Evolutionary conservation across 2,113 vertebrate species (phyloP).

Genomic region (Crotalus viridis): DNA sequence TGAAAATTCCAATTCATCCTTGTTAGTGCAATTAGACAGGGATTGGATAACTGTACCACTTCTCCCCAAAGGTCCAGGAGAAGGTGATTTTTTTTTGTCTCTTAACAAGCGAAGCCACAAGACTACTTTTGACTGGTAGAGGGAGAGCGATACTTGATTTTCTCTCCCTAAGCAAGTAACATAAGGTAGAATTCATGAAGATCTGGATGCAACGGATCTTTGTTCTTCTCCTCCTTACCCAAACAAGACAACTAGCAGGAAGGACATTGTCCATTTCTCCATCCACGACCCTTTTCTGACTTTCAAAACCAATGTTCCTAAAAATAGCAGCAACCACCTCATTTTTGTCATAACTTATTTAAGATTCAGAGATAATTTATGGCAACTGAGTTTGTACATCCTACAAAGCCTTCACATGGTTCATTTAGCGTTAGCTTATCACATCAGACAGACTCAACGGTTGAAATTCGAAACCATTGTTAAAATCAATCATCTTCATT

Average conservation of each 20-base stretch:
- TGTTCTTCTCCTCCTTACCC: slow-evolving; percentile 8
- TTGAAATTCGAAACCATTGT: neutral
- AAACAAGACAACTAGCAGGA: neutral
- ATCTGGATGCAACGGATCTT: slow-evolving; percentile 33
- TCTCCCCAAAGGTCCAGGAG: slow-evolving; percentile 63
- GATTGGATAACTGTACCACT: slow-evolving; percentile 71
- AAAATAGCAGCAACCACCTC: neutral
- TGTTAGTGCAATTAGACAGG: slow-evolving; percentile 77
- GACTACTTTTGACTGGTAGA: slow-evolving; percentile 51
- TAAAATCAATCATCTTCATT: neutral
- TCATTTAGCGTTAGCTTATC: neutral
- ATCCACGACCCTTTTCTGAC: neutral
- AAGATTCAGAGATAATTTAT: neutral
- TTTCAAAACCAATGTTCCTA: neutral
- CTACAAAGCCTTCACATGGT: neutral
- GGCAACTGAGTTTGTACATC: neutral
- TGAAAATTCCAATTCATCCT: slow-evolving; percentile 80
- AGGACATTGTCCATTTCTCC: neutral
- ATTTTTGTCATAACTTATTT: neutral
- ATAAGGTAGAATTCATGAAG: slow-evolving; percentile 52
- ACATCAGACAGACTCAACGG: neutral
- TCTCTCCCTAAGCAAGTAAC: slow-evolving; percentile 48
- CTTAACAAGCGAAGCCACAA: slow-evolving; percentile 58
- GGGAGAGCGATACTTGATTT: slow-evolving; percentile 42
- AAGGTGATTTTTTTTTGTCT: slow-evolving; percentile 29